Evolutionary conservation across 2,113 vertebrate species (phyloP).

Genomic region (Sisor rabdophorus): DNA sequence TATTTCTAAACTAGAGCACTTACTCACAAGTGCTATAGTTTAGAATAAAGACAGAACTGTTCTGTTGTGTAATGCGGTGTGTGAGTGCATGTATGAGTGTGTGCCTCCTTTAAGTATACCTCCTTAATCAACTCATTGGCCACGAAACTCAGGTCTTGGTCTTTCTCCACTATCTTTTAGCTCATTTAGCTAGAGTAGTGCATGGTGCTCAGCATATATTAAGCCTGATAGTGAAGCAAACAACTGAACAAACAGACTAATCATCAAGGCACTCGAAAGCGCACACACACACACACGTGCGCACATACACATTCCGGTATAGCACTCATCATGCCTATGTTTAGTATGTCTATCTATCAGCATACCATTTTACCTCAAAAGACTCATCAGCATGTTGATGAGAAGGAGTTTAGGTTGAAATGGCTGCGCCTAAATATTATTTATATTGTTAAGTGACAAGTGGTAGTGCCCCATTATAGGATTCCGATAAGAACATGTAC

Average conservation of each 20-base stretch:
- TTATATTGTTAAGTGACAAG: not conserved
- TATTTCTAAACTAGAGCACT: slow-evolving; percentile 24
- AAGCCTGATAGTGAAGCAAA: slow-evolving; percentile 40
- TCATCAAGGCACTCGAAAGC: slow-evolving; percentile 20
- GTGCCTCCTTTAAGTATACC: not conserved
- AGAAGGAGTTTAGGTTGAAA: not conserved
- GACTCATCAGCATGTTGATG: not conserved
- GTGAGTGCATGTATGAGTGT: not conserved
- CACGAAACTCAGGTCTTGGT: slow-evolving; percentile 23
- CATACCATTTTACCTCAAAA: not conserved
- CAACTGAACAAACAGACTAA: slow-evolving; percentile 53
- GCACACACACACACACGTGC: slow-evolving; percentile 46
- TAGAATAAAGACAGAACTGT: slow-evolving; percentile 1
- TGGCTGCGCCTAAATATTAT: not conserved
- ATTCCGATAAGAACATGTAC: not conserved
- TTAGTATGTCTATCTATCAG: slow-evolving; percentile 44
- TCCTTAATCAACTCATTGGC: slow-evolving; percentile 7
- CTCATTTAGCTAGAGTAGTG: slow-evolving; percentile 27
- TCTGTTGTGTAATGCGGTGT: not conserved
- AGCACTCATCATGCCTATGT: slow-evolving; percentile 53
- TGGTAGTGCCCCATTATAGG: not conserved
- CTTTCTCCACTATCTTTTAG: slow-evolving; percentile 44
- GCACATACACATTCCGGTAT: not conserved
- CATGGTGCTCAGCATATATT: slow-evolving; percentile 28
- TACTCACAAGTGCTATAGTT: slow-evolving; percentile 5